Conservation (phyloP, 2,888 invertebrate species). For the Pristionchus fissidentatus region DNA sequence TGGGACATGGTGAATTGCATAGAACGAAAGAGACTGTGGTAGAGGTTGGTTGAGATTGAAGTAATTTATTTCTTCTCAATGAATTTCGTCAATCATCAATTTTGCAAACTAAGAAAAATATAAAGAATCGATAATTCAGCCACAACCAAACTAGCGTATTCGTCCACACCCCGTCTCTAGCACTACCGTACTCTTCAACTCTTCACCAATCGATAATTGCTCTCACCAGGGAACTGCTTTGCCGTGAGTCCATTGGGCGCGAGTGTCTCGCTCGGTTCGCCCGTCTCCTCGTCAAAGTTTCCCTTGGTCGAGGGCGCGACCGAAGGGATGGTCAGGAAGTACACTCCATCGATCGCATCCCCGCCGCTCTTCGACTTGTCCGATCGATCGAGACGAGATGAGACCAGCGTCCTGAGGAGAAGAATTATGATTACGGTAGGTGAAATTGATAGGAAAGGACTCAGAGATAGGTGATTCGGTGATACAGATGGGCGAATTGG, state of each 20-base stretch:
- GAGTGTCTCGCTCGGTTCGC: background rate
- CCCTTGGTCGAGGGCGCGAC: slow-evolving; percentile 59
- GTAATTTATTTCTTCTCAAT: too few relatives aligned
- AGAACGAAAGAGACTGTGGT: background rate
- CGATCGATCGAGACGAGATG: background rate
- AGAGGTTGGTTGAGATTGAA: too few relatives aligned
- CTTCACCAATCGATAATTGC: too few relatives aligned
- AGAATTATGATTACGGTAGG: background rate
- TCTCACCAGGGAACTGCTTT: slow-evolving; percentile 39
- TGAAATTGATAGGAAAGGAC: background rate
- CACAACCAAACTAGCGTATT: too few relatives aligned
- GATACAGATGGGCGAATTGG: background rate
- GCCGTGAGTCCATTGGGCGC: slow-evolving; percentile 31
- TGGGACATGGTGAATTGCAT: background rate
- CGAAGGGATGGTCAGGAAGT: slow-evolving; percentile 60
- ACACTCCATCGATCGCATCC: slow-evolving; percentile 49
- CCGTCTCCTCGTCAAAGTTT: slow-evolving; percentile 28
- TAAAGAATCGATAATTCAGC: too few relatives aligned
- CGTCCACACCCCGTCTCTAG: background rate
- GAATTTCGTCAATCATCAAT: too few relatives aligned
- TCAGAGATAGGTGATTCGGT: background rate
- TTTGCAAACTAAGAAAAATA: too few relatives aligned
- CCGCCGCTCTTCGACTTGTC: background rate
- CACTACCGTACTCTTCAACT: too few relatives aligned
- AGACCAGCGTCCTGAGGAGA: slow-evolving; percentile 9